Evolutionary conservation across 2,888 invertebrate genomes (phyloP).

Genomic region (Cybosia mesomella): DNA sequence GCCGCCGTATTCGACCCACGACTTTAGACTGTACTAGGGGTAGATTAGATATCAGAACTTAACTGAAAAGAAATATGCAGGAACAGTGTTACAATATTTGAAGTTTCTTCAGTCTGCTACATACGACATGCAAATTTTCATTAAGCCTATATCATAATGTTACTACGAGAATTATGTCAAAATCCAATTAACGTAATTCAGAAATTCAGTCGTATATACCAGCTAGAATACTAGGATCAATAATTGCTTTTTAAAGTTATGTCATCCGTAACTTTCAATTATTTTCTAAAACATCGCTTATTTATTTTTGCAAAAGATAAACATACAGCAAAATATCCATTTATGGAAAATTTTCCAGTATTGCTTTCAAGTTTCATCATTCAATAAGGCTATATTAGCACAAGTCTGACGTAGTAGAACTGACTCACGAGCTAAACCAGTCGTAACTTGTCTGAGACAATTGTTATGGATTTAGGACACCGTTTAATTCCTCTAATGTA

Average conservation of each 20-base stretch:
- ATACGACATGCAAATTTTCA: not conserved
- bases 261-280: not conserved
- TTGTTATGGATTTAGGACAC: conserved; percentile 20
- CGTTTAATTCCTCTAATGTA: not conserved
- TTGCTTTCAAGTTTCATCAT: conserved; percentile 7
- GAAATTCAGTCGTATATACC: too few relatives aligned
- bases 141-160: not conserved
- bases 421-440: conserved; percentile 20
- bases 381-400: conserved; percentile 13
- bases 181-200: not conserved
- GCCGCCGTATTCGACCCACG: too few relatives aligned
- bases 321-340: not conserved
- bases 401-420: conserved; percentile 6
- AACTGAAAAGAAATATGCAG: too few relatives aligned
- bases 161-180: not conserved
- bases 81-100: too few relatives aligned
- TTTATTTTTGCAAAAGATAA: not conserved
- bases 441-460: conserved; percentile 11
- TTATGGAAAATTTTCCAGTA: not conserved
- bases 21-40: too few relatives aligned
- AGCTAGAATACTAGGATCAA: too few relatives aligned
- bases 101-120: not conserved
- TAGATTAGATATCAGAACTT: too few relatives aligned
- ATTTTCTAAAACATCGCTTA: not conserved
- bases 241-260: not conserved